Evolutionary conservation across 1,140 invertebrate genomes (phyloP), one percentile per base, ranked within the genome.

Genomic region (Littorina saxatilis): DNA sequence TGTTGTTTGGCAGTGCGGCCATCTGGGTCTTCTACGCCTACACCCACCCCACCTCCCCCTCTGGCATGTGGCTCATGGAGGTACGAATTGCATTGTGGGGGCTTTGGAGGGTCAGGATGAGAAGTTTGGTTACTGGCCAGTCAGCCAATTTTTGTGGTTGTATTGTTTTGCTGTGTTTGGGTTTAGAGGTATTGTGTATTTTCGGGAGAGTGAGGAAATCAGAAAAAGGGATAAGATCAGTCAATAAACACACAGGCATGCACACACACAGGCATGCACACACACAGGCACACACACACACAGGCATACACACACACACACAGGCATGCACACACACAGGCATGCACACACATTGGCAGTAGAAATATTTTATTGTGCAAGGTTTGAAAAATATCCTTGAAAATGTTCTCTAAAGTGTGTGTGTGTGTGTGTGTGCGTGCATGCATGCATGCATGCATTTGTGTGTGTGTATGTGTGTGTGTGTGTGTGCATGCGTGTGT

Each of bases 21-120:
- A 94, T 94, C 23, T 99, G 98, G 97, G 92, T 96, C 7, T 93
- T 96, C 23, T 99, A 99, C 91, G 99, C 98, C 27, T 99, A 99
- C 92, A 95, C 96, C 84, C 97, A 98, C 93, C 99, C 98, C 13
- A 98, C 99, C 89, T 96, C 97, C 20, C 94, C 96, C 35, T 98
- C 98, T 82, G 99, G 99, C 82, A 98, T 99, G 92, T 95, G 99
- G 88, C 94, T 99, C 58, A 99, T 99, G 87, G 97, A 97, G 94
- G 98, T 99, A 93, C 94, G 94, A 89, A 58, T n/a, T n/a, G n/a
- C n/a, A n/a, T 35, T 13, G 29, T 79, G n/a, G n/a, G n/a, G n/a
- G n/a, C n/a, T n/a, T n/a, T n/a, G n/a, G 50, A 15, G 15, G 23
- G 47, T n/a, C 27, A 3, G 1, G 43, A 47, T 50, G 15, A 70